Evolutionary conservation across 2,113 vertebrate genomes (phyloP), one percentile per base, ranked within the genome.

Genomic region (Bos indicus): DNA sequence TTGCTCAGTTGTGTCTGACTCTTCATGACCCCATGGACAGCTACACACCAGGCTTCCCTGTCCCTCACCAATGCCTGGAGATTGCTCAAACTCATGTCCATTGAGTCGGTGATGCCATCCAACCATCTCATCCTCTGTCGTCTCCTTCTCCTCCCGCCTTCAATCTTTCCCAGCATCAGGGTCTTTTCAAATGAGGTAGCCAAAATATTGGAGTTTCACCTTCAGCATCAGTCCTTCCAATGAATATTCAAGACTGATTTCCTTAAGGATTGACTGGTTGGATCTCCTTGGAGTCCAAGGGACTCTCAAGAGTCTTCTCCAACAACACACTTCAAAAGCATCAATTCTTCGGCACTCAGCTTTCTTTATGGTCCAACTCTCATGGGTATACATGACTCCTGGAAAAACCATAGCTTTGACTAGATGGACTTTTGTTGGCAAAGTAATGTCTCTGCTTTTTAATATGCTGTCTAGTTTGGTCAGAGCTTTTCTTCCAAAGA

Each of bases 21-120:
- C 67, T 71, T 71, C 0, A 0, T 0, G 1, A 71, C 67, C 19
- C n/a, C 19, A 6, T 40, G 19, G n/a, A 71, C 67, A 40, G n/a
- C 19, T 40, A n/a, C 19, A 71, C 19, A 23, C n/a, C 67, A 71
- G n/a, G 67, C 67, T 40, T 71, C 67, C 67, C n/a, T 40, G 67
- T 71, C n/a, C 19, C 23, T 71, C n/a, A 40, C 67, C 19, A 71
- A 40, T 0, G 2, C 67, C 67, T 71, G 67, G n/a, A 71, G n/a
- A 5, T 71, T 71, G n/a, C 64, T 71, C 19, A 36, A 6, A 36
- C n/a, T 71, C n/a, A 71, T 40, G 19, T 36, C 19, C 67, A 23
- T 71, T 5, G 5, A 71, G 67, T 21, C 5, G 1, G n/a, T 71
- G n/a, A 40, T 23, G 67, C n/a, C 67, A 71, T 71, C 19, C 67